These are phyloP conservation scores for Leucania comma DNA, from an alignment of 2,888 invertebrate species.

Conservation along the genomic window DNA sequence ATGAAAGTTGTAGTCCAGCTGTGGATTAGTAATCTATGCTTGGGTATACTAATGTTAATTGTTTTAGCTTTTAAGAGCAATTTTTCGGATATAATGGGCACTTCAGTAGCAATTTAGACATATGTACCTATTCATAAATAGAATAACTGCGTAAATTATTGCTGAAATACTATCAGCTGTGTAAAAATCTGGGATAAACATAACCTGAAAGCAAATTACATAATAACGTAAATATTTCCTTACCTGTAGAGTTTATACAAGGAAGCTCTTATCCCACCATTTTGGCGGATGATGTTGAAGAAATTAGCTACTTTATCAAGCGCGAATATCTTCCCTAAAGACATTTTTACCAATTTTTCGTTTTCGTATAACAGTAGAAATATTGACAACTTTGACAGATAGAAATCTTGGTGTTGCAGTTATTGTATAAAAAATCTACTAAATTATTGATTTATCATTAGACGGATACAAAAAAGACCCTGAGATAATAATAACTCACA, in stretches of 20 bases:
- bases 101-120: not conserved
- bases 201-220: constrained; percentile 82
- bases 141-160: not conserved
- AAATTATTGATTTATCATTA: not conserved
- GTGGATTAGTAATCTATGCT: too few relatives aligned
- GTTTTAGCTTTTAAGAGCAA: not conserved
- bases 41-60: too few relatives aligned
- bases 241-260: constrained; percentile 94
- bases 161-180: not conserved
- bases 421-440: constrained; percentile 2
- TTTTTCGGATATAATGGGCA: not conserved
- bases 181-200: constrained; percentile 60
- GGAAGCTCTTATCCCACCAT: constrained; percentile 93
- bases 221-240: constrained; percentile 74
- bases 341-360: constrained; percentile 70
- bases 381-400: constrained; percentile 46
- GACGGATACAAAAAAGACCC: not conserved
- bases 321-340: constrained; percentile 93
- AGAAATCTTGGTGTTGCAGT: constrained; percentile 2
- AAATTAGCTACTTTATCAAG: constrained; percentile 93
- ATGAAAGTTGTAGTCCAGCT: too few relatives aligned
- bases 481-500: too few relatives aligned
- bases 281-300: constrained; percentile 92
- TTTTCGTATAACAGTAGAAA: constrained; percentile 30
- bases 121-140: not conserved